phyloP scores from a whole-genome alignment of 2,888 invertebrate species.

The Lysandra coridon region DNA sequence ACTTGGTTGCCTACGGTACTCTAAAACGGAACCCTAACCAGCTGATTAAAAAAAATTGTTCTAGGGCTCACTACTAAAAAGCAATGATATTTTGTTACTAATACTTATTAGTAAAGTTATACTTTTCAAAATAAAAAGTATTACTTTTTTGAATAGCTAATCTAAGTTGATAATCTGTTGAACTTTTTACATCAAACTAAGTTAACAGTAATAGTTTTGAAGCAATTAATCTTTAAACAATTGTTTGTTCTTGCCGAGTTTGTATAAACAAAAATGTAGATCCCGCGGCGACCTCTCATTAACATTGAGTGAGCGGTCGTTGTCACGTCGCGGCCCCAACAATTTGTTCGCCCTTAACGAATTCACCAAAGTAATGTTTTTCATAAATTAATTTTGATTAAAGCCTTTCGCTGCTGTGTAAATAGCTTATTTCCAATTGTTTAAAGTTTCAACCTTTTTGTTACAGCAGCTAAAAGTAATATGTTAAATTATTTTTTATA shows the following conservation, averaged over 20 bases:
- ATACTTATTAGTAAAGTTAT: no score
- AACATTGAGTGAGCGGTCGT: conserved; percentile 62
- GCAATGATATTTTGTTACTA: no score
- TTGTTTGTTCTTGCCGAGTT: not conserved
- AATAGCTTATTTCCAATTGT: conserved; percentile 36
- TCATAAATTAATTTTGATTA: conserved; percentile 66
- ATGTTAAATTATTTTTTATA: not conserved
- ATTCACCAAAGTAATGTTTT: conserved; percentile 63
- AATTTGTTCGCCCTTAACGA: conserved; percentile 66
- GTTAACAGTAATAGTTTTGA: not conserved
- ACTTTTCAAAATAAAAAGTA: no score
- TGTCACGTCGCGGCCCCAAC: conserved; percentile 61
- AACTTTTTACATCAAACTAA: not conserved
- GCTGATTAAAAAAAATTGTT: no score
- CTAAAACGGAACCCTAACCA: no score
- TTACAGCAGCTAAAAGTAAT: not conserved
- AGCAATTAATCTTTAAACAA: not conserved
- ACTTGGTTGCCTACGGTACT: no score
- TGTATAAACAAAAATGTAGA: conserved; percentile 38
- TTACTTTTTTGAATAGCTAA: not conserved
- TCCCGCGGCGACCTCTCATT: conserved; percentile 62
- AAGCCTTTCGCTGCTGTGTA: conserved; percentile 52
- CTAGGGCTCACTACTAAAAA: no score
- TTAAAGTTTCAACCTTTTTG: not conserved
- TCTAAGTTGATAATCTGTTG: not conserved